phyloP scores from a whole-genome alignment of 2,113 vertebrate genomes.

The Numida meleagris region DNA sequence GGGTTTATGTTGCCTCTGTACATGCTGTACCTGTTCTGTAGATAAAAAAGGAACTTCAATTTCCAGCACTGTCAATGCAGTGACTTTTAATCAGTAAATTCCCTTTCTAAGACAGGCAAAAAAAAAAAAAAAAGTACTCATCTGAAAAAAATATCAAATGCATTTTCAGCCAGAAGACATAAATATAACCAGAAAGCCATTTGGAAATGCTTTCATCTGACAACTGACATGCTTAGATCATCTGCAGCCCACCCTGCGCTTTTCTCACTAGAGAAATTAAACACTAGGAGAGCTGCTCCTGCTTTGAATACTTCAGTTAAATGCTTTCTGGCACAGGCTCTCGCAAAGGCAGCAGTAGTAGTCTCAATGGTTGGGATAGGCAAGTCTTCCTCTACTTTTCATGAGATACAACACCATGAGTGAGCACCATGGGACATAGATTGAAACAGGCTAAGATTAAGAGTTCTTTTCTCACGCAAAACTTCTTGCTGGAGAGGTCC shows the following conservation, averaged over 20 bases:
- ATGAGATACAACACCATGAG: background rate
- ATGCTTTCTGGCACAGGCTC: slow-evolving; percentile 60
- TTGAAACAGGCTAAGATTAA: background rate
- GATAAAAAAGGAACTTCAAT: slow-evolving; percentile 65
- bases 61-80: slow-evolving; percentile 57
- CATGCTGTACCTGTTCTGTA: slow-evolving; percentile 42
- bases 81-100: slow-evolving; percentile 69
- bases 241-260: slow-evolving; percentile 69
- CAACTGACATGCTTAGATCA: slow-evolving; percentile 73
- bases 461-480: background rate
- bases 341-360: slow-evolving; percentile 23
- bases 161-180: slow-evolving; percentile 69
- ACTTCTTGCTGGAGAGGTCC: background rate
- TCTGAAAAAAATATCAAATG: slow-evolving; percentile 69
- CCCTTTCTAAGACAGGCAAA: slow-evolving; percentile 44
- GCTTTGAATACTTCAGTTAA: slow-evolving; percentile 65
- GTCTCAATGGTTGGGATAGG: background rate
- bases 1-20: background rate
- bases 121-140: slow-evolving; percentile 13
- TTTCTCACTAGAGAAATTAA: slow-evolving; percentile 74
- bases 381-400: background rate
- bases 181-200: slow-evolving; percentile 73
- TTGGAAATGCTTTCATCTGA: slow-evolving; percentile 74
- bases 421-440: background rate
- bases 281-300: slow-evolving; percentile 62